Conservation (phyloP, 2,797 vertebrate genomes). For the Characodon lateralis region DNA sequence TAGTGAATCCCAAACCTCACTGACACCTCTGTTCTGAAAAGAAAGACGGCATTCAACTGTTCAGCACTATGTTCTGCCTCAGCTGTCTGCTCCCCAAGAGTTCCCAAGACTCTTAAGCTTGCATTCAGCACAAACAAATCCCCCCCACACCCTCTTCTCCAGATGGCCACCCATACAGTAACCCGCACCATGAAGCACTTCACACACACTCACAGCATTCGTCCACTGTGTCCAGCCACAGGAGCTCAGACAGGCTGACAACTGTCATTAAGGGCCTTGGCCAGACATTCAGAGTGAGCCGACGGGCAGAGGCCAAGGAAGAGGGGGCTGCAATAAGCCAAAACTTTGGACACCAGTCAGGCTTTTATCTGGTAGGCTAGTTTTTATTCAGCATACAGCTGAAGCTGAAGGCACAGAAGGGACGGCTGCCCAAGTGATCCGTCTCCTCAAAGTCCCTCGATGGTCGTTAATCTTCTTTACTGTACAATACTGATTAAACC, state of each 20-base stretch:
- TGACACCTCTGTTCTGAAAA: neutral
- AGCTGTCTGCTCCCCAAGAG: slow-evolving; percentile 16
- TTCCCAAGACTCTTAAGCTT: slow-evolving; percentile 22
- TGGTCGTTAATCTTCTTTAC: slow-evolving; percentile 1
- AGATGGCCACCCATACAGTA: slow-evolving; percentile 67
- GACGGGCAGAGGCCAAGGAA: neutral
- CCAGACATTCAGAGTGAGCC: slow-evolving; percentile 50
- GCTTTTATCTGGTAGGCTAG: slow-evolving; percentile 28
- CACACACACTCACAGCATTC: slow-evolving; percentile 20
- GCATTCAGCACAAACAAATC: slow-evolving; percentile 37
- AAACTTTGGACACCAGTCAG: slow-evolving; percentile 18
- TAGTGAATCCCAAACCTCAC: neutral
- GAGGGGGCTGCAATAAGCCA: slow-evolving; percentile 36
- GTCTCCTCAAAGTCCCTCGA: neutral
- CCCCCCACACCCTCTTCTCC: slow-evolving; percentile 35
- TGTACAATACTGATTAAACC: neutral
- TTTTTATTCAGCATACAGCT: slow-evolving; percentile 16
- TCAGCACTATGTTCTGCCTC: slow-evolving; percentile 15
- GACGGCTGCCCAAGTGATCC: too few relatives aligned
- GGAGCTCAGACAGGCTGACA: slow-evolving; percentile 72
- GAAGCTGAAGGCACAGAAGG: neutral
- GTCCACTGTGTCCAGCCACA: slow-evolving; percentile 44
- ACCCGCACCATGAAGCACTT: slow-evolving; percentile 1
- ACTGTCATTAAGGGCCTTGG: slow-evolving; percentile 62
- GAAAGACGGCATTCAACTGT: neutral